Conservation (phyloP, 2,888 invertebrate species). For the Muscina levida region DNA sequence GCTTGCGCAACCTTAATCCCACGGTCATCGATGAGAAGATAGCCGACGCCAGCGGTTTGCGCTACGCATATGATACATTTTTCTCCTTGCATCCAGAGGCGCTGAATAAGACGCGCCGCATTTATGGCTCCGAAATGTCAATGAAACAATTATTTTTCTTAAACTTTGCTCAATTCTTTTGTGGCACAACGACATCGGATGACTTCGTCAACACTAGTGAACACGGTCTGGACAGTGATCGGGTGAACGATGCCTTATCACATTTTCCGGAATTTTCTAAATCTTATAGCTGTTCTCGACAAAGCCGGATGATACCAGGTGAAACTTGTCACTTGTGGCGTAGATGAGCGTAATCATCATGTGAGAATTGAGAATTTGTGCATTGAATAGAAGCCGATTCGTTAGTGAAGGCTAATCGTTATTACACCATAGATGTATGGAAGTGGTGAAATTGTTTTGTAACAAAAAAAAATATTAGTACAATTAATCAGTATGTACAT, state of each 20-base stretch:
- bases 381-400: background rate
- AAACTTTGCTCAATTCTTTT: slow-evolving; percentile 69
- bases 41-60: slow-evolving; percentile 67
- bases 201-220: slow-evolving; percentile 42
- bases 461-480: too few relatives aligned
- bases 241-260: slow-evolving; percentile 63
- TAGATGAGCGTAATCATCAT: slow-evolving; percentile 12
- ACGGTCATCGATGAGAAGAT: slow-evolving; percentile 66
- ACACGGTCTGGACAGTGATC: slow-evolving; percentile 67
- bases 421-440: too few relatives aligned
- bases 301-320: slow-evolving; percentile 38
- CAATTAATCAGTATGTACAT: too few relatives aligned
- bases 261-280: slow-evolving; percentile 66
- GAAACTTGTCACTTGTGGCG: slow-evolving; percentile 57
- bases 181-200: slow-evolving; percentile 48
- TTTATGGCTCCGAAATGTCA: slow-evolving; percentile 33
- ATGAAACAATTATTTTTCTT: slow-evolving; percentile 61
- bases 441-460: too few relatives aligned
- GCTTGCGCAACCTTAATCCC: slow-evolving; percentile 60
- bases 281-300: slow-evolving; percentile 53
- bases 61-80: slow-evolving; percentile 66
- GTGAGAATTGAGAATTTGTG: background rate
- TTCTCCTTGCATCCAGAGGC: slow-evolving; percentile 43
- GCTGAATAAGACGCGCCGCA: background rate
- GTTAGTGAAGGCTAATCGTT: background rate